A percentile compares a stretch with the other conserved stretches of the same genome.
phyloP scores from a whole-genome alignment of 2,797 vertebrate genomes.

The Pteronotus mesoamericanus region DNA sequence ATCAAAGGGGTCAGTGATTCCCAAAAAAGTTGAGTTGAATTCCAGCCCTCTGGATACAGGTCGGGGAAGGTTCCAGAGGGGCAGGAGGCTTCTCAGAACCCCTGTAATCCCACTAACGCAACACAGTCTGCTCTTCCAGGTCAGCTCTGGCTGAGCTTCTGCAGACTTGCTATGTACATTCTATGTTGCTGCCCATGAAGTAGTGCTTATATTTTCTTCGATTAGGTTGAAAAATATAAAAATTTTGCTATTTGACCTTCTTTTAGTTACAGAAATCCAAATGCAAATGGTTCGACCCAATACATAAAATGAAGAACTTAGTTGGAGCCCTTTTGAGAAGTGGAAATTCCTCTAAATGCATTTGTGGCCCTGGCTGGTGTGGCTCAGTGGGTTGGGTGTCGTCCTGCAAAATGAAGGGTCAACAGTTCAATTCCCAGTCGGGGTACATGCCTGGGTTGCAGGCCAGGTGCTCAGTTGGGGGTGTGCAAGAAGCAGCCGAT shows the following conservation, averaged over 20 bases:
- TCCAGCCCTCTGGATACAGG: background rate
- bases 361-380: background rate
- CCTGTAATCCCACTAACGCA: background rate
- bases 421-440: background rate
- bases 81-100: background rate
- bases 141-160: background rate
- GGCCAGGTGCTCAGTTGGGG: too few species aligned
- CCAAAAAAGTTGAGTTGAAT: background rate
- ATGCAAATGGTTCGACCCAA: background rate
- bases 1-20: background rate
- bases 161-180: background rate
- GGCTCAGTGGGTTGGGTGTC: background rate
- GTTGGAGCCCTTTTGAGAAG: background rate
- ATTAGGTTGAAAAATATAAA: background rate
- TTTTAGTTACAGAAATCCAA: background rate
- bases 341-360: background rate
- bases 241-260: background rate
- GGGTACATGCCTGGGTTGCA: background rate
- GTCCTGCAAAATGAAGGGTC: background rate
- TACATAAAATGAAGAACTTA: constrained; percentile 1
- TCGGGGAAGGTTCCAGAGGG: background rate
- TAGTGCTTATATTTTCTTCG: background rate
- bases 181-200: background rate
- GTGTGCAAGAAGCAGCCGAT: background rate
- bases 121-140: background rate